These are phyloP conservation scores for Scylla paramamosain DNA, from an alignment of 1,140 invertebrate genomes.

Conservation along the genomic window DNA sequence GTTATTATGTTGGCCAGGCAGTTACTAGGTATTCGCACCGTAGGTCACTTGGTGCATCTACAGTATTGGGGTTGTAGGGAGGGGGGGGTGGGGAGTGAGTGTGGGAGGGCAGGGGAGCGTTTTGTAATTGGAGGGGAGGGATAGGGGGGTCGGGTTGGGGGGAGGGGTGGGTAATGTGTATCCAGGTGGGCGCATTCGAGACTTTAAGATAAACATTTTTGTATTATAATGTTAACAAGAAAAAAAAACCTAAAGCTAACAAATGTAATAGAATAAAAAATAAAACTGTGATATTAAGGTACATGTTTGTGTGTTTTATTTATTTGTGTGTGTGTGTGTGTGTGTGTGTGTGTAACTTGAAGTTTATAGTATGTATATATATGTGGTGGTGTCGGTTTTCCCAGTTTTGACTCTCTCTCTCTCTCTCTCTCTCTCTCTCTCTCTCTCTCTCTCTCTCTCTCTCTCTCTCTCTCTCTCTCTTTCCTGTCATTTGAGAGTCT, in stretches of 20 bases:
- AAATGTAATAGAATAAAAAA: slow-evolving; percentile 68
- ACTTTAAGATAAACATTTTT: slow-evolving; percentile 54
- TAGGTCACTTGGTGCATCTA: not conserved
- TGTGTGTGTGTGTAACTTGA: not conserved
- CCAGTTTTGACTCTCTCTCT: too few species aligned
- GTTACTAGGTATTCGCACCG: not conserved
- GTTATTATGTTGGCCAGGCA: slow-evolving; percentile 3
- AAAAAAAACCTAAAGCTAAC: slow-evolving; percentile 54
- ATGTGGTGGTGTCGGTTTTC: too few species aligned
- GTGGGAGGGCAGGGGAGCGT: not conserved
- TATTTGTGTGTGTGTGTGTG: not conserved
- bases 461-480: too few species aligned
- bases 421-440: too few species aligned
- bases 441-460: too few species aligned
- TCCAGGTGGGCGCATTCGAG: not conserved
- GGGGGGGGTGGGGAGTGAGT: not conserved
- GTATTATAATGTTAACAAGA: slow-evolving; percentile 38
- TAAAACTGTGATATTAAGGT: slow-evolving; percentile 72
- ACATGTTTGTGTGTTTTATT: slow-evolving; percentile 46
- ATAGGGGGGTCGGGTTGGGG: too few species aligned
- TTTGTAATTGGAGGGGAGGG: too few species aligned
- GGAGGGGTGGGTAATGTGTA: not conserved
- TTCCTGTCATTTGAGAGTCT: too few species aligned
- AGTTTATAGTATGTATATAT: not conserved
- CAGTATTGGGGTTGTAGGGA: not conserved